Percentiles rank a stretch among this genome's conserved stretches.
Evolutionary conservation across 1,140 invertebrate genomes (phyloP).

Genomic region (Pachyrhynchus sulphureomaculatus): DNA sequence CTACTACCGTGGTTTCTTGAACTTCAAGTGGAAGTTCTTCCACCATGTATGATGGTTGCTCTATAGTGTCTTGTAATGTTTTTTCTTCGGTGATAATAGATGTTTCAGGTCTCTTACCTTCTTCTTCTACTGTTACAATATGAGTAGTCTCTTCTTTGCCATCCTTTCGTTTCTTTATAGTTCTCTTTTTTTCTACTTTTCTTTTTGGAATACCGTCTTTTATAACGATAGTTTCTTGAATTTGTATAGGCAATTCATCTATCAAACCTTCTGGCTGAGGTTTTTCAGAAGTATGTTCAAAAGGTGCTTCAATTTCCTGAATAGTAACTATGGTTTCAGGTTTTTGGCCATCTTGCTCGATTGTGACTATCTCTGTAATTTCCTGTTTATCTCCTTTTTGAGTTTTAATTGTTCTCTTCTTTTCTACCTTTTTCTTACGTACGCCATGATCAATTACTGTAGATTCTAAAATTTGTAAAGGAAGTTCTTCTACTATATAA

Average conservation of each 20-base stretch:
- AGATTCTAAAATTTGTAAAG: constrained; percentile 40
- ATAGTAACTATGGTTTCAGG: constrained; percentile 41
- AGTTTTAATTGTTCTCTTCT: constrained; percentile 48
- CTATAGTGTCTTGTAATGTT: constrained; percentile 33
- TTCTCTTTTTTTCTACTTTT: constrained; percentile 43
- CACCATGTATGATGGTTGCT: constrained; percentile 28
- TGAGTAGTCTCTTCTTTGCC: constrained; percentile 46
- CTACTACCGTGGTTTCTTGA: constrained; percentile 37
- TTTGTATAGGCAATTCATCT: constrained; percentile 47
- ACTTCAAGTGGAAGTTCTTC: constrained; percentile 48
- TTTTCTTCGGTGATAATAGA: constrained; percentile 41
- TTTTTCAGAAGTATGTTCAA: constrained; percentile 49
- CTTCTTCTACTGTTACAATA: constrained; percentile 36
- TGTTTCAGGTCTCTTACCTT: constrained; percentile 42
- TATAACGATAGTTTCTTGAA: constrained; percentile 41
- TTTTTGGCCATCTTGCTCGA: constrained; percentile 39
- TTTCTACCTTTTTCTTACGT: constrained; percentile 45
- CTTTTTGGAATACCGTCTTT: constrained; percentile 40
- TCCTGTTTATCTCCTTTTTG: constrained; percentile 41
- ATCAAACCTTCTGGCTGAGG: constrained; percentile 50
- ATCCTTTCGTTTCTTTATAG: constrained; percentile 51
- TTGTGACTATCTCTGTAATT: constrained; percentile 43
- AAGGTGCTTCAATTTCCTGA: constrained; percentile 33
- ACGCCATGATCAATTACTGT: constrained; percentile 39
- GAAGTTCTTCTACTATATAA: constrained; percentile 40